Base-by-base conservation (phyloP, 1,140 invertebrate genomes). In the Drosophila ananassae region DNA sequence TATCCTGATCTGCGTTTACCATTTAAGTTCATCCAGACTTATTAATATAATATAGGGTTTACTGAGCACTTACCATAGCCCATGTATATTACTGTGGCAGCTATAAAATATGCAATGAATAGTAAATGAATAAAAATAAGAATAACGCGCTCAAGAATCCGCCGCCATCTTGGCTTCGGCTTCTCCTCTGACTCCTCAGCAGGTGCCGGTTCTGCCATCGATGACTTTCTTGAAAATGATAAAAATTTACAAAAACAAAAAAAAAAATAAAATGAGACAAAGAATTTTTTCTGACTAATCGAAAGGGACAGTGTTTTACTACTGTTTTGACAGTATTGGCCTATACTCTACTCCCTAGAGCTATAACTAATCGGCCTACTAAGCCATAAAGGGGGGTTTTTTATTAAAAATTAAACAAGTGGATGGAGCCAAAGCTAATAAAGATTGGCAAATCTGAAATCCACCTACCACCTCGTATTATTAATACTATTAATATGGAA, bases 121-220 rank as follows among this genome's bases (percentile, higher is more conserved):
- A 79, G 0, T 3, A 77, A 9, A 21, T 81, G 79, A 0, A 76
- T 47, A 0, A 79, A 1, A 0, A 77, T 17, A 9, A 64, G 67
- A 3, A 67, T 8, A 2, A 66, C 6, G 0, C 46, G 4, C 22
- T 28, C 37, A 0, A 44, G 1, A 12, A 61, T 46, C 32, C 39
- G 56, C 5, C 17, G 25, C 9, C 41, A 44, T 44, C 41, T 44
- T 44, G n/a, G 41, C 13, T 21, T 37, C 34, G 34, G 34, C 12
- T 12, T 12, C 34, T 37, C 34, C 10, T 37, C 25, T 28, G 25
- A 28, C 25, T 28, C 34, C 1, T n/a, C 34, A 37, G 34, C 10
- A 4, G 10, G 10, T 12, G 10, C 10, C 10, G 34, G 34, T 8
- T 44, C 41, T n/a, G 41, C 41, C 41, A 44, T 37, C 10, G 3